Conservation (phyloP, 64 coral and sea anemone genomes). For the Dendronephthya gigantea region DNA sequence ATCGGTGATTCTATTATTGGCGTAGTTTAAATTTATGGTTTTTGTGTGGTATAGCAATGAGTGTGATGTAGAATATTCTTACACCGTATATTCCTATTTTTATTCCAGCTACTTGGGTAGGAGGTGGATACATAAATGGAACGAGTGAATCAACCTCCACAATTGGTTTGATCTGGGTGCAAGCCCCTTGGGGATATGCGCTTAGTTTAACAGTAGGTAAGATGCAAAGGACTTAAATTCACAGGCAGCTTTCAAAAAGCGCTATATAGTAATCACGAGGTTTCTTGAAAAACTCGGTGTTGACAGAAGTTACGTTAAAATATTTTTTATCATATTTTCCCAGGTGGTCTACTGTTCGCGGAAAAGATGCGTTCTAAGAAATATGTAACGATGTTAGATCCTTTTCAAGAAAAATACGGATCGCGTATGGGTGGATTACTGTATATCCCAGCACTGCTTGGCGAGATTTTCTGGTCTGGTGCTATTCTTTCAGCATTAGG, state of each 20-base stretch:
- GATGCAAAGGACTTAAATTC: too few species aligned
- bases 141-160: conserved; percentile 62
- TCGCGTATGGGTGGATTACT: conserved; percentile 65
- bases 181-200: conserved; percentile 87
- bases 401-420: conserved; percentile 78
- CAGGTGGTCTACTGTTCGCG: conserved; percentile 85
- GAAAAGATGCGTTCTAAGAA: conserved; percentile 79
- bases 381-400: conserved; percentile 92
- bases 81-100: neutral
- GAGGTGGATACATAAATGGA: conserved; percentile 94
- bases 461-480: conserved; percentile 93
- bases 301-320: too few species aligned
- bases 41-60: neutral
- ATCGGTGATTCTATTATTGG: too few species aligned
- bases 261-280: too few species aligned
- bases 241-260: too few species aligned
- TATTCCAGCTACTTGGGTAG: conserved; percentile 83
- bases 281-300: too few species aligned
- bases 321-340: neutral
- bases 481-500: conserved; percentile 83
- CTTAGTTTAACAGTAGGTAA: conserved; percentile 69
- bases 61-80: neutral
- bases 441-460: conserved; percentile 78
- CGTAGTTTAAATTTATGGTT: neutral
- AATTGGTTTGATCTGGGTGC: conserved; percentile 62